These are phyloP conservation scores for Collichthys lucidus DNA, from an alignment of 2,113 vertebrate genomes.

Conservation along the genomic window DNA sequence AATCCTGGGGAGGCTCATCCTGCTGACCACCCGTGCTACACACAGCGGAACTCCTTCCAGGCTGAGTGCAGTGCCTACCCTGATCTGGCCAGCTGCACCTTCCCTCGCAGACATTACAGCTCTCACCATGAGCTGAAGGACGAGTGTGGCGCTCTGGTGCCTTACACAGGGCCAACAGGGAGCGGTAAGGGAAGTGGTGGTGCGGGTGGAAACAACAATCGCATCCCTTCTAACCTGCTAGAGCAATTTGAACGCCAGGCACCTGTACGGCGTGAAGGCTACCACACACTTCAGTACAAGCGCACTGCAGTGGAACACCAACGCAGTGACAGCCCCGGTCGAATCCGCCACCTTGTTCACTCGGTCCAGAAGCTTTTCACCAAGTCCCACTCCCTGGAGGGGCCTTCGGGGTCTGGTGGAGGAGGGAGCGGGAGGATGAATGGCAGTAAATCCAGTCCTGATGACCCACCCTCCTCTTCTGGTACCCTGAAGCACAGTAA, in stretches of 20 bases:
- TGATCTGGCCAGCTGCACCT: slow-evolving; percentile 96
- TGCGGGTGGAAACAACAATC: slow-evolving; percentile 69
- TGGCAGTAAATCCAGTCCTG: slow-evolving; percentile 76
- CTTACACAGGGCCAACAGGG: slow-evolving; percentile 83
- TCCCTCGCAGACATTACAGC: slow-evolving; percentile 95
- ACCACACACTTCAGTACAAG: slow-evolving; percentile 97
- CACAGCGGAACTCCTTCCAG: slow-evolving; percentile 86
- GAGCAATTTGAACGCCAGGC: slow-evolving; percentile 95
- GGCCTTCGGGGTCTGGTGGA: slow-evolving; percentile 76
- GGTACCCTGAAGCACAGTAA: slow-evolving; percentile 85
- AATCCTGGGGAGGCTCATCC: slow-evolving; percentile 87
- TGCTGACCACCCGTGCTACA: slow-evolving; percentile 83
- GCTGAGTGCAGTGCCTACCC: slow-evolving; percentile 90
- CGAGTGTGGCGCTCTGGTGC: slow-evolving; percentile 88
- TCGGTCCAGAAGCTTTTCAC: slow-evolving; percentile 95
- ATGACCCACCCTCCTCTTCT: slow-evolving; percentile 81
- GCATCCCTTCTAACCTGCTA: slow-evolving; percentile 87
- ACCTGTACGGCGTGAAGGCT: slow-evolving; percentile 92
- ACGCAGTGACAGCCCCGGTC: slow-evolving; percentile 94
- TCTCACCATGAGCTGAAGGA: slow-evolving; percentile 89
- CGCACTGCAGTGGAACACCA: slow-evolving; percentile 90
- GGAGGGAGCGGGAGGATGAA: slow-evolving; percentile 82
- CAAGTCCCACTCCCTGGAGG: slow-evolving; percentile 91
- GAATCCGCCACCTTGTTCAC: slow-evolving; percentile 96
- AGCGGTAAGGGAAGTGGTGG: slow-evolving; percentile 57